Conservation (phyloP, 2,888 invertebrate species). For the Clostera curtula region DNA sequence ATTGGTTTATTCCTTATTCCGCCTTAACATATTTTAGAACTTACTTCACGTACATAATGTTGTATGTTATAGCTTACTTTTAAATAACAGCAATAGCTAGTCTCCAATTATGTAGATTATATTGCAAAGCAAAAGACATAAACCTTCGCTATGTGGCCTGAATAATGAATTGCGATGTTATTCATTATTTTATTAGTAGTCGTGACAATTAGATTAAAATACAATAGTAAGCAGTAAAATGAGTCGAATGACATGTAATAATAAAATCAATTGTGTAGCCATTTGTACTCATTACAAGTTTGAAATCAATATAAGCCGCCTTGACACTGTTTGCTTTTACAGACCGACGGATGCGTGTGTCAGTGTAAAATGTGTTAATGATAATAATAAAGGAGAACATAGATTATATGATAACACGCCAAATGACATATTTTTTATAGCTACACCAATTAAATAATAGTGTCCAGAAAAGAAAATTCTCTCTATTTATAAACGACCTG, state of each 20-base stretch:
- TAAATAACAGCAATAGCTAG: no score
- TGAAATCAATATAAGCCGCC: slow-evolving; percentile 62
- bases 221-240: slow-evolving; percentile 15
- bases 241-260: slow-evolving; percentile 27
- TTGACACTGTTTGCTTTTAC: slow-evolving; percentile 64
- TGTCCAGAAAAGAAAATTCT: no score
- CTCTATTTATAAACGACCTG: no score
- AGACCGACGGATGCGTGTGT: slow-evolving; percentile 49
- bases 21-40: no score
- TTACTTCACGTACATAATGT: no score
- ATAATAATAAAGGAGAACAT: slow-evolving; percentile 37
- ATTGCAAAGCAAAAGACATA: no score
- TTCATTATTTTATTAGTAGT: slow-evolving; percentile 5
- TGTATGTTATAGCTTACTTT: no score
- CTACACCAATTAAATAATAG: no score
- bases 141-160: no score
- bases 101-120: no score
- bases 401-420: slow-evolving; percentile 19
- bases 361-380: slow-evolving; percentile 44
- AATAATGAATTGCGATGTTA: slow-evolving; percentile 4
- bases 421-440: background rate
- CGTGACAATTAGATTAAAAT: slow-evolving; percentile 8
- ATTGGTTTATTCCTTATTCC: no score
- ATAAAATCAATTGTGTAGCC: slow-evolving; percentile 37
- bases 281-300: slow-evolving; percentile 52